Conservation (phyloP, 2,888 invertebrate genomes). For the Troides aeacus region DNA sequence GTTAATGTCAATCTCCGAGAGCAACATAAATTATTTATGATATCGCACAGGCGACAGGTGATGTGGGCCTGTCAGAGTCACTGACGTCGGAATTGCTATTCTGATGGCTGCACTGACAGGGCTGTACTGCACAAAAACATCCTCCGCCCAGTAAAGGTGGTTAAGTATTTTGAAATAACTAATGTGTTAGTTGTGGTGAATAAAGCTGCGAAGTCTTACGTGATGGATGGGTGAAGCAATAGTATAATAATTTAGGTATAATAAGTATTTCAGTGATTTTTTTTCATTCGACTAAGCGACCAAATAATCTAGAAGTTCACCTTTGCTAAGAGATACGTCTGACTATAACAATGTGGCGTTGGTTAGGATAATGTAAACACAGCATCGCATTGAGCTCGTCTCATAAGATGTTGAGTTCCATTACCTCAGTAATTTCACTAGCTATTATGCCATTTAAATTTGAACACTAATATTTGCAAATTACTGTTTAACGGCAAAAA, state of each 20-base stretch:
- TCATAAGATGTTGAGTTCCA: too few species aligned
- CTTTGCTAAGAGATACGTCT: too few species aligned
- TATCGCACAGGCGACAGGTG: conserved; percentile 15
- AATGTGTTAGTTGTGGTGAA: background rate
- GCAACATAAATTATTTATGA: conserved; percentile 26
- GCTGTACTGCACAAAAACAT: background rate
- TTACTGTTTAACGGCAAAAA: too few species aligned
- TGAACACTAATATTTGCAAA: too few species aligned
- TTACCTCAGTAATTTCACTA: too few species aligned
- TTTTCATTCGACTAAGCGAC: too few species aligned
- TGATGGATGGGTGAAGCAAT: background rate
- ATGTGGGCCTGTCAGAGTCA: conserved; percentile 14
- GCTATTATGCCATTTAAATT: too few species aligned
- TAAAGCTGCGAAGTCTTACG: background rate
- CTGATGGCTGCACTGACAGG: conserved; percentile 1
- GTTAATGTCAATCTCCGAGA: conserved; percentile 23
- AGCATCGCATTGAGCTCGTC: too few species aligned
- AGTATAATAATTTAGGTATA: background rate
- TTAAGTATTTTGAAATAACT: background rate
- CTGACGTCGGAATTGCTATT: conserved; percentile 12
- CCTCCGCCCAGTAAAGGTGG: background rate
- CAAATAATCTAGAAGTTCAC: too few species aligned
- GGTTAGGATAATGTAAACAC: too few species aligned
- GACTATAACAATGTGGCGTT: too few species aligned
- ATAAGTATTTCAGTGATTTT: background rate